Base-by-base conservation (phyloP, 1,140 invertebrate species). In the Neodiprion lecontei region DNA sequence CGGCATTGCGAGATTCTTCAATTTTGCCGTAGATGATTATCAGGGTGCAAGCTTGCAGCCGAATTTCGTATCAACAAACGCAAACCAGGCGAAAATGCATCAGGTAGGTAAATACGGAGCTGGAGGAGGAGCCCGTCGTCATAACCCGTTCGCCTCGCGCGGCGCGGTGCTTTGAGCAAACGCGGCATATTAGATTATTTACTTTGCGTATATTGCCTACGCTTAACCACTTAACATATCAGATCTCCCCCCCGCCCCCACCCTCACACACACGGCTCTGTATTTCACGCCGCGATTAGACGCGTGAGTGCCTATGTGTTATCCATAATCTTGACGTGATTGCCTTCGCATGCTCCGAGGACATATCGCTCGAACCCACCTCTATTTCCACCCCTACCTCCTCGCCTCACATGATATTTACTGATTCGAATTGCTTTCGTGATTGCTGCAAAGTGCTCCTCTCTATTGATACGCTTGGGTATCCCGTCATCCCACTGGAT, bases 341-440 rank as follows among this genome's bases (percentile, higher is more conserved):
- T 83, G 79, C 76, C 75, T 69, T 85, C 80, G 84, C 84, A 85
- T 85, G 84, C 79, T 83, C 74, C 72, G 77, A 84, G 82, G 82
- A 84, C 82, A 83, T 85, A 83, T 85, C 83, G 81, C 78, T 17
- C 17, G 9, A 21, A 69, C 77, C 79, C 78, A 72, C 76, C 76
- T 78, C 78, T 78, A 76, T 67, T 76, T 76, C 76, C 78, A 72
- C 78, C 75, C 76, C 69, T 67, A 73, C 75, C 9, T 61, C 70
- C 66, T 69, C 78, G 69, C 79, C 76, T 75, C 78, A 75, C 73
- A 76, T 79, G 74, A 80, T 83, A 81, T 83, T 83, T 82, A 80
- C 81, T 77, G 80, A 82, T 84, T 81, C 80, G 82, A 83, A 82
- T 84, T 85, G 80, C 77, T 83, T 85, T 82, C 82, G 79, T 82